A percentile compares a stretch with the other conserved stretches of the same genome.
Conservation (phyloP, 2,888 invertebrate genomes). For the Hydroisotoma schaefferi region DNA sequence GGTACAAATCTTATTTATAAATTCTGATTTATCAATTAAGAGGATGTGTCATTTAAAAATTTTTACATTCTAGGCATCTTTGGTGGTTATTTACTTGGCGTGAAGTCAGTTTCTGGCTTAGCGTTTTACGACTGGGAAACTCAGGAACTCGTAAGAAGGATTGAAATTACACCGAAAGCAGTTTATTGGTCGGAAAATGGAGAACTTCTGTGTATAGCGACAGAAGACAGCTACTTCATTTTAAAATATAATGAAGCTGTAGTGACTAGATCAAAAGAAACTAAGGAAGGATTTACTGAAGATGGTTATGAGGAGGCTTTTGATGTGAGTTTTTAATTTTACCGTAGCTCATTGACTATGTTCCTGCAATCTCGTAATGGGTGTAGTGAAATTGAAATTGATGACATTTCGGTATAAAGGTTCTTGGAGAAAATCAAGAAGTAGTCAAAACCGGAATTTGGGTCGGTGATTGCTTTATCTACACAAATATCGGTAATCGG, state of each 20-base stretch:
- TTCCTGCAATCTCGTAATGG: background rate
- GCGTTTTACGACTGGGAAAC: conserved; percentile 98
- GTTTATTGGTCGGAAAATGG: conserved; percentile 98
- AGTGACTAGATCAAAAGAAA: conserved; percentile 71
- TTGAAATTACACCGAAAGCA: conserved; percentile 90
- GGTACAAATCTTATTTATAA: conserved; percentile 56
- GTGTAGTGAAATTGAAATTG: too few species aligned
- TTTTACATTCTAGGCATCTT: conserved; percentile 65
- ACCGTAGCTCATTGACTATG: background rate
- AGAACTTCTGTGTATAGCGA: conserved; percentile 85
- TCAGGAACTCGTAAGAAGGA: conserved; percentile 82
- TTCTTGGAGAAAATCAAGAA: conserved; percentile 83
- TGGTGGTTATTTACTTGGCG: conserved; percentile 85
- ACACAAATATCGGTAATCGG: conserved; percentile 94
- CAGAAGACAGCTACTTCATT: conserved; percentile 93
- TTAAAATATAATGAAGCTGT: conserved; percentile 80
- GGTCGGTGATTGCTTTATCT: conserved; percentile 99
- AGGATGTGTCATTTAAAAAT: background rate
- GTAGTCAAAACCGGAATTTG: conserved; percentile 90
- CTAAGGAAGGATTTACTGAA: conserved; percentile 72
- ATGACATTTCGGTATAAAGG: conserved; percentile 54
- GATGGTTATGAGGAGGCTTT: conserved; percentile 96
- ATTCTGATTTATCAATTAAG: background rate
- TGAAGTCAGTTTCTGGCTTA: conserved; percentile 85
- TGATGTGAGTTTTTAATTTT: conserved; percentile 65